Conservation (phyloP, 2,888 invertebrate species). For the Meghimatium bilineatum region DNA sequence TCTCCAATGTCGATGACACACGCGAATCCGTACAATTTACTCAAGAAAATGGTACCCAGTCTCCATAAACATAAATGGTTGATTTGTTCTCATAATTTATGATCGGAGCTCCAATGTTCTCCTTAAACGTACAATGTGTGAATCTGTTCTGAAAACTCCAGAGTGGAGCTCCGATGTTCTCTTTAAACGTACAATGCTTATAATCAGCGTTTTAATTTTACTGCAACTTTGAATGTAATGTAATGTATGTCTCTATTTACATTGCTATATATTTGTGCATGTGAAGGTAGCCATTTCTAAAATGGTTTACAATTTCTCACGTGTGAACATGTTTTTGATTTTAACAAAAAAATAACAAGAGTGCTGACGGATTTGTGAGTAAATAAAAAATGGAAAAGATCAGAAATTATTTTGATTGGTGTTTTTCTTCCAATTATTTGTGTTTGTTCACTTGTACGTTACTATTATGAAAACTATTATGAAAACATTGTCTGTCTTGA, state of each 20-base stretch:
- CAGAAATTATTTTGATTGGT: background rate
- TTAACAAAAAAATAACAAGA: background rate
- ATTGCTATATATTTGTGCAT: background rate
- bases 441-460: too few relatives aligned
- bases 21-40: background rate
- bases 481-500: too few relatives aligned
- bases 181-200: background rate
- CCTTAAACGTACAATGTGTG: too few relatives aligned
- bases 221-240: background rate
- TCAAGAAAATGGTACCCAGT: too few relatives aligned
- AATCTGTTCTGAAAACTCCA: too few relatives aligned
- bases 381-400: background rate
- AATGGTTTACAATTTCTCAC: background rate
- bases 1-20: background rate
- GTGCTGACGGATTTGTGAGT: background rate
- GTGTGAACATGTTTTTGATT: background rate
- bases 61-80: too few relatives aligned
- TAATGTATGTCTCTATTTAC: background rate
- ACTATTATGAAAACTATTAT: too few relatives aligned
- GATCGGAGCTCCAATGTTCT: background rate
- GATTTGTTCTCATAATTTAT: too few relatives aligned
- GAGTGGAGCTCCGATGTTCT: background rate
- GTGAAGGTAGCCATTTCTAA: background rate
- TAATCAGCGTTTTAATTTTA: slow-evolving; percentile 14
- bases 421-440: background rate